Conservation (phyloP, 2,888 invertebrate species). For the Choristoneura rosaceana region DNA sequence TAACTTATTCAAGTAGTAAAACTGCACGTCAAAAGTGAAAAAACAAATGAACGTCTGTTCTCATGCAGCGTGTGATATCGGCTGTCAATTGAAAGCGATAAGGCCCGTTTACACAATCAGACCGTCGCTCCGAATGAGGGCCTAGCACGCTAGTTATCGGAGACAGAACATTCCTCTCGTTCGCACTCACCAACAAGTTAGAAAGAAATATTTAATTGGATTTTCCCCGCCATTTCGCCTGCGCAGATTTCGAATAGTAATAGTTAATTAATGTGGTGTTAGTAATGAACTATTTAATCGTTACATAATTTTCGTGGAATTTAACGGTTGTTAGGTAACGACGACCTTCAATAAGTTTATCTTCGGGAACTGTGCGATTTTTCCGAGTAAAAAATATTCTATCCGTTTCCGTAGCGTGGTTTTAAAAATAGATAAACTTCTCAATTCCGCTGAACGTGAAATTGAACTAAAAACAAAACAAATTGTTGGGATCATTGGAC, state of each 20-base stretch:
- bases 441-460: no score
- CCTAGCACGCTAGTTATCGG: neutral
- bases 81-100: slow-evolving; percentile 16
- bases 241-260: neutral
- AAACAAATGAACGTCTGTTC: neutral
- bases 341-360: no score
- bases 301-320: no score
- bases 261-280: no score
- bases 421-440: no score
- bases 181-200: neutral
- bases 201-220: neutral
- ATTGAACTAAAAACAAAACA: no score
- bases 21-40: neutral
- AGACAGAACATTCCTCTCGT: neutral
- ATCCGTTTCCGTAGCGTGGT: no score
- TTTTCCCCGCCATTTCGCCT: neutral
- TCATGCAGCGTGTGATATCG: neutral
- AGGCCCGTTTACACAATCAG: neutral
- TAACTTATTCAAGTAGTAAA: neutral
- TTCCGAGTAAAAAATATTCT: no score
- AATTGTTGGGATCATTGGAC: no score
- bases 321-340: no score
- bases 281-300: no score
- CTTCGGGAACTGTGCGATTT: no score
- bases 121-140: neutral